These are phyloP conservation scores for Pangasius mekongensis DNA, from an alignment of 2,797 vertebrate genomes.

Conservation along the genomic window DNA sequence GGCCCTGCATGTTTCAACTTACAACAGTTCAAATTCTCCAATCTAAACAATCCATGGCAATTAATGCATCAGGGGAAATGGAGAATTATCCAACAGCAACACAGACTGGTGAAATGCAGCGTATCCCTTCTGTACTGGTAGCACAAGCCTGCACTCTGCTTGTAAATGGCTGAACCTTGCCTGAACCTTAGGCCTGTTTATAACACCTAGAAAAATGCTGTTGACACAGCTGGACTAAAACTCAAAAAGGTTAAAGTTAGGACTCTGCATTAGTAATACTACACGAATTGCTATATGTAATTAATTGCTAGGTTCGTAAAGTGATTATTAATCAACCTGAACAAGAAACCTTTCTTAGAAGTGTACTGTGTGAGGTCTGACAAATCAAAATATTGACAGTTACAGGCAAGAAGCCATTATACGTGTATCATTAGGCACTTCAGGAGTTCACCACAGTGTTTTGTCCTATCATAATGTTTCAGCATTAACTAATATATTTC, in stretches of 20 bases:
- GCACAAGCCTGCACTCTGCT: slow-evolving; percentile 33
- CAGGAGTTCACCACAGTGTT: neutral
- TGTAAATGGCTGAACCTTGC: slow-evolving; percentile 43
- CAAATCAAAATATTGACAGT: neutral
- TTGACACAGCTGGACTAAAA: slow-evolving; percentile 42
- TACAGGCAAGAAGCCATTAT: neutral
- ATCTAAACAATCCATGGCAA: slow-evolving; percentile 61
- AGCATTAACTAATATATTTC: neutral
- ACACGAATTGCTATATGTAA: slow-evolving; percentile 2
- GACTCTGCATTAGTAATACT: slow-evolving; percentile 7
- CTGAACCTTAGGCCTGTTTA: slow-evolving; percentile 53
- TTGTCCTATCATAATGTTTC: neutral
- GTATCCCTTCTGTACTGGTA: slow-evolving; percentile 50
- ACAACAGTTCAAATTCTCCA: slow-evolving; percentile 58
- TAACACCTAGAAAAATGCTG: slow-evolving; percentile 43
- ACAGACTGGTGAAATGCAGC: slow-evolving; percentile 43
- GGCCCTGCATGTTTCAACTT: slow-evolving; percentile 32
- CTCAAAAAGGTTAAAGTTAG: slow-evolving; percentile 10
- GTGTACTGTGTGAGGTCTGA: slow-evolving; percentile 26
- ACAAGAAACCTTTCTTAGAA: neutral
- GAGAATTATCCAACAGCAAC: slow-evolving; percentile 56
- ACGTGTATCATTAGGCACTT: neutral
- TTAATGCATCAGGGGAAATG: slow-evolving; percentile 55
- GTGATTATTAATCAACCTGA: slow-evolving; percentile 20
- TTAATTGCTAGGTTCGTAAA: slow-evolving; percentile 19